phyloP scores from a whole-genome alignment of 2,888 invertebrate genomes.

The Neria commutata region DNA sequence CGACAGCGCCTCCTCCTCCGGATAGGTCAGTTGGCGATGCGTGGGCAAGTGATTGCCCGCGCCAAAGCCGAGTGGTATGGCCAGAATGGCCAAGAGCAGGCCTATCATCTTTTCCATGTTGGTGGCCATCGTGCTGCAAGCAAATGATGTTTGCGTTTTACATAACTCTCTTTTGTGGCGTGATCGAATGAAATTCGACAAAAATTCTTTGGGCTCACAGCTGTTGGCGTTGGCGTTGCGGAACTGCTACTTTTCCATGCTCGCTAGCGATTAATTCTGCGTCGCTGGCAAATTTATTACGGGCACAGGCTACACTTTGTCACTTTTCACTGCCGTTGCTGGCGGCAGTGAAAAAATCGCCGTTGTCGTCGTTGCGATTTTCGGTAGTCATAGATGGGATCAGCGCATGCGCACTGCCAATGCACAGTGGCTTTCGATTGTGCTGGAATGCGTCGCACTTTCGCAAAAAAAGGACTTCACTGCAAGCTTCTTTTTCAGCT shows the following conservation, averaged over 20 bases:
- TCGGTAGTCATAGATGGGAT: constrained; percentile 3
- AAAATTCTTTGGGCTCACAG: constrained; percentile 17
- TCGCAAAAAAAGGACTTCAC: no score
- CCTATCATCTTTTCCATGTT: constrained; percentile 17
- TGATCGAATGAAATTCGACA: neutral
- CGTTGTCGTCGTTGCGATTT: constrained; percentile 17
- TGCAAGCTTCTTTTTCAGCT: no score
- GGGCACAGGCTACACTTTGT: constrained; percentile 1
- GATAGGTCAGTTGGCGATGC: constrained; percentile 26
- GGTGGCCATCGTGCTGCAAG: constrained; percentile 1
- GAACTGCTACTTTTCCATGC: constrained; percentile 10
- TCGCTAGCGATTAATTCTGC: constrained; percentile 3
- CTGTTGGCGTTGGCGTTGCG: constrained; percentile 12
- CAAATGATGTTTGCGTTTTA: neutral
- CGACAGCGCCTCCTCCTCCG: constrained; percentile 38
- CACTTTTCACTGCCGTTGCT: constrained; percentile 1
- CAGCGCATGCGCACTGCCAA: constrained; percentile 12
- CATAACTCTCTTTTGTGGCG: neutral
- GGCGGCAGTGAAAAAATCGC: neutral
- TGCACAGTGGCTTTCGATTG: no score
- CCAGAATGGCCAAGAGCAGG: constrained; percentile 34
- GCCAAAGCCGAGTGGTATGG: constrained; percentile 23
- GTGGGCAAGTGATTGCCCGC: constrained; percentile 44
- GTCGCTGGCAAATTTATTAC: neutral
- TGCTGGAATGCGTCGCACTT: no score